Evolutionary conservation across 2,113 vertebrate genomes (phyloP).

Genomic region (Spea multiplicata): DNA sequence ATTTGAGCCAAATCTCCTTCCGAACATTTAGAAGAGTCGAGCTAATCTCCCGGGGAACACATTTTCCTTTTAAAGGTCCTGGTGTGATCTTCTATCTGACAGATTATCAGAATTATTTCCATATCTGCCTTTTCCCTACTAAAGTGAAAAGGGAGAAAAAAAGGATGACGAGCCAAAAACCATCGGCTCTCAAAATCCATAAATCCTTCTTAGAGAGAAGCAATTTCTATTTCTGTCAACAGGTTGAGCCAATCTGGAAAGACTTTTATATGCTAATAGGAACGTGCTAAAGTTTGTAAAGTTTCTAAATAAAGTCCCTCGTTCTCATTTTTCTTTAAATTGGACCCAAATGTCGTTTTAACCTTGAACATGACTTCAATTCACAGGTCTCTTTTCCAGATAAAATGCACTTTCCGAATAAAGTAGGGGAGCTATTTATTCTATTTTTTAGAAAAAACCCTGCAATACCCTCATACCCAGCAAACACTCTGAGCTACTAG

Average conservation of each 20-base stretch:
- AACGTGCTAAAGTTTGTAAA: background rate
- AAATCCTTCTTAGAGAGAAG: conserved; percentile 55
- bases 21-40: conserved; percentile 14
- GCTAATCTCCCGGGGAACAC: conserved; percentile 18
- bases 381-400: too few species aligned
- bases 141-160: background rate
- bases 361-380: background rate
- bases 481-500: too few species aligned
- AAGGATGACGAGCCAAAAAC: background rate
- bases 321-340: background rate
- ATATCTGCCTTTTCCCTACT: conserved; percentile 50
- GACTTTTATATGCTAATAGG: conserved; percentile 50
- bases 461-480: too few species aligned
- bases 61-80: conserved; percentile 34
- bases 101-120: conserved; percentile 51
- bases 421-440: too few species aligned
- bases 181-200: conserved; percentile 50
- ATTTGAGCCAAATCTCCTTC: conserved; percentile 1
- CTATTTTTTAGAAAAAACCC: too few species aligned
- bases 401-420: too few species aligned
- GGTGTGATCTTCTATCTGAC: conserved; percentile 46
- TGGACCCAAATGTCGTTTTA: background rate
- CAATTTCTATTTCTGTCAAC: conserved; percentile 51
- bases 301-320: conserved; percentile 9
- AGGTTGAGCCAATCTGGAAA: conserved; percentile 53